Base-by-base conservation (phyloP, 2,888 invertebrate species). In the Rutpela maculata region DNA sequence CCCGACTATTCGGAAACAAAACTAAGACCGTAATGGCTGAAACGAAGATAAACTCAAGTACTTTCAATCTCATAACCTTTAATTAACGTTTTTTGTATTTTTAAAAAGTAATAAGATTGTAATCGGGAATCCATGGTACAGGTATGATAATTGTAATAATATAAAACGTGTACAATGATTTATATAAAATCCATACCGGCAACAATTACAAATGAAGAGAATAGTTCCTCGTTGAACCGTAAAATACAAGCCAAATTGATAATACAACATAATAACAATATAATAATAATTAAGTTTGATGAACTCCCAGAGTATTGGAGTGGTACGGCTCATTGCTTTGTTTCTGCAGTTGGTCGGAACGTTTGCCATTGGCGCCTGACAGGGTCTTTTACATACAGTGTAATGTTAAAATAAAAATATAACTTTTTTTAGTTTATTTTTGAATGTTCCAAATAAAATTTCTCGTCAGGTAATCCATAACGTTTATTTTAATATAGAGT, bases 251-350 rank as follows among this genome's bases (percentile, higher is more conserved):
- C 67, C 65, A 74, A 78, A 81, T 78, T 80, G 77, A 79, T 81
- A 81, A 81, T 79, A 77, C 26, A 69, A 69, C 69, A 50, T 69
- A 69, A 69, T 77, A 72, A 75, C 78, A 76, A 80, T 77, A 70
- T 76, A 78, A 81, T 77, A 71, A 71, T 38, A 80, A 80, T 82
- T 82, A 82, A 79, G 81, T 82, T 82, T 82, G 81, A 82, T 82
- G 81, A 82, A 82, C 81, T 75, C 69, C 67, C 67, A 15, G 65
- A 19, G 50, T 18, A 66, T 43, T 50, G 65, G 67, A 50, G 55
- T 50, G 67, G 55, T 67, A 43, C 43, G 22, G 15, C 7, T 17
- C n/a, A 19, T 22, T 67, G 67, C 55, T 67, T 67, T 67, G 67
- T 67, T 67, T 56, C 67, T 63, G 17, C 31, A 35, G 63, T 63